phyloP scores from a whole-genome alignment of 2,888 invertebrate genomes.

The Mimumesa dahlbomi region DNA sequence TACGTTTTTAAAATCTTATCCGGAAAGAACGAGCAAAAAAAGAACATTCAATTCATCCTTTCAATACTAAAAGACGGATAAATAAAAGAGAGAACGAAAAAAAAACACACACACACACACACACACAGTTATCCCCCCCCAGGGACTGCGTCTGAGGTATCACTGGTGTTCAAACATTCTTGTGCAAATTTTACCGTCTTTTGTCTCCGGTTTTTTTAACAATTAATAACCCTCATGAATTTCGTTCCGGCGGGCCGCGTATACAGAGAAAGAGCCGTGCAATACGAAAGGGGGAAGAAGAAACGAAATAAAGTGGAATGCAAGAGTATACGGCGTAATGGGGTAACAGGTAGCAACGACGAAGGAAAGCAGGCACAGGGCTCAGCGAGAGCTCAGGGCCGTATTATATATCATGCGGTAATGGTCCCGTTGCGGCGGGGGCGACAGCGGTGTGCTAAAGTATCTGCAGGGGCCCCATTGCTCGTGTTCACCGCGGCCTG shows the following conservation, averaged over 20 bases:
- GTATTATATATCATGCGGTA: constrained; percentile 73
- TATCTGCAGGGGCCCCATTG: constrained; percentile 58
- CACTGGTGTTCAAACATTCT: constrained; percentile 34
- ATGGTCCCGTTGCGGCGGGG: constrained; percentile 73
- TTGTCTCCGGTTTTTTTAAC: constrained; percentile 36
- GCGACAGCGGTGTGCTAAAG: constrained; percentile 68
- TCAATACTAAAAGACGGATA: too few species aligned
- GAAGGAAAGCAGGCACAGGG: constrained; percentile 25
- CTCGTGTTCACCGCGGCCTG: constrained; percentile 51
- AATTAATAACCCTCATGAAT: constrained; percentile 63
- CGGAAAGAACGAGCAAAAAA: too few species aligned
- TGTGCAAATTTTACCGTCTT: constrained; percentile 47
- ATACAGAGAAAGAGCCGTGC: neutral
- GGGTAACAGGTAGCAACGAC: constrained; percentile 67
- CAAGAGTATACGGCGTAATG: constrained; percentile 63
- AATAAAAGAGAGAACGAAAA: neutral
- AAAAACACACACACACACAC: neutral
- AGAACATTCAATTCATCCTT: neutral
- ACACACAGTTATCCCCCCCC: neutral
- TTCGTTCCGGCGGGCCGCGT: constrained; percentile 23
- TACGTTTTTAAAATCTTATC: constrained; percentile 1
- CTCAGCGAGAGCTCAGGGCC: constrained; percentile 61
- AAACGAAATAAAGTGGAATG: constrained; percentile 63
- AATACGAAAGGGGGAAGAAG: constrained; percentile 40
- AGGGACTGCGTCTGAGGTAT: neutral